Evolutionary conservation across 2,113 vertebrate species (phyloP).

Genomic region (Micronisus gabar): DNA sequence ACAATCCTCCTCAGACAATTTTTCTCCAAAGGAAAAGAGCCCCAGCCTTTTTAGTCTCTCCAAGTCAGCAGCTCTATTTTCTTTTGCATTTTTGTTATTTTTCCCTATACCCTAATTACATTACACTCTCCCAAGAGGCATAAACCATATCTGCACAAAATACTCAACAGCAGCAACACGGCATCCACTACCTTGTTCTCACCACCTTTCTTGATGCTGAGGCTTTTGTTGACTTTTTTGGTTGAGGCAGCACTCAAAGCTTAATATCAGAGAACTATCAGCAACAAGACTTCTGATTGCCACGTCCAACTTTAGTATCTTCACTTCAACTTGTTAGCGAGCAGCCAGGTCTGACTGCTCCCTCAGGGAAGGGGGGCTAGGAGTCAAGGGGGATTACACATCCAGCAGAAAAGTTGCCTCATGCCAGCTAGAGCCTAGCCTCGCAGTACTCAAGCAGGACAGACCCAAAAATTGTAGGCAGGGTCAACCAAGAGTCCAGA

Average conservation of each 20-base stretch:
- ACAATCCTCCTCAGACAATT: neutral
- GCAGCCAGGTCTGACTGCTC: neutral
- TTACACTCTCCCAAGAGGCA: neutral
- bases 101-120: neutral
- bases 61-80: neutral
- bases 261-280: neutral
- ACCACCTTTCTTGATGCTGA: neutral
- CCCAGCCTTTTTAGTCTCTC: neutral
- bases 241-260: neutral
- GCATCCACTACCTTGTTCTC: neutral
- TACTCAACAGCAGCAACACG: neutral
- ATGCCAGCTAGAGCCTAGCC: fast-evolving
- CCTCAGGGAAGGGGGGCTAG: neutral
- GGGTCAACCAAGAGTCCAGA: neutral
- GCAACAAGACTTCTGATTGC: neutral
- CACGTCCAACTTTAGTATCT: neutral
- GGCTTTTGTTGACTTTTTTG: neutral
- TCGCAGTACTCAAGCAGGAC: fast-evolving
- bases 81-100: neutral
- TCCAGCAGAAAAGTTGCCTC: neutral
- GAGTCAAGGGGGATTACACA: neutral
- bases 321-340: neutral
- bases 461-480: neutral
- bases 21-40: neutral
- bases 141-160: neutral